Conservation (phyloP, 2,888 invertebrate species). For the Thysanoteuthis rhombus region DNA sequence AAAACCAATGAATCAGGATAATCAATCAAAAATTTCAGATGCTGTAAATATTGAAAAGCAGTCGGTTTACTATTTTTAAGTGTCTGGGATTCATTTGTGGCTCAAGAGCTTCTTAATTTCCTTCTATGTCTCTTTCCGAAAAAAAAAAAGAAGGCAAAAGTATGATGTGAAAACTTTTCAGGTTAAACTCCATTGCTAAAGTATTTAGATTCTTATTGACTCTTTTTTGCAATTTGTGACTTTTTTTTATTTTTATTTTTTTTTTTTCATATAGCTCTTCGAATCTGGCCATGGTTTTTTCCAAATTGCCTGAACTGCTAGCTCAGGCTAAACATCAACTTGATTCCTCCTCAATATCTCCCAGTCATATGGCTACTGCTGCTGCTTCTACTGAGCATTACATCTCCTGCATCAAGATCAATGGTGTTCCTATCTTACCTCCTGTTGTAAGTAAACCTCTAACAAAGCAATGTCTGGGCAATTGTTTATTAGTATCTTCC, state of each 20-base stretch:
- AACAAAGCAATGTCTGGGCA: neutral
- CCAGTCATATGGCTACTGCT: neutral
- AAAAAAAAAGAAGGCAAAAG: too few relatives aligned
- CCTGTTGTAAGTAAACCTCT: conserved; percentile 75
- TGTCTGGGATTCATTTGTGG: too few relatives aligned
- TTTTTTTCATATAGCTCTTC: neutral
- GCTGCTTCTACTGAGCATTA: conserved; percentile 43
- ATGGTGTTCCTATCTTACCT: conserved; percentile 79
- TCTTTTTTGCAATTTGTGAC: neutral
- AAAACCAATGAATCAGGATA: too few relatives aligned
- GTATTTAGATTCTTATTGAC: neutral
- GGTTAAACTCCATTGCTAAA: neutral
- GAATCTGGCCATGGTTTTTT: neutral
- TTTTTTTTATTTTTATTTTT: too few relatives aligned
- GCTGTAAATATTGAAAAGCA: neutral
- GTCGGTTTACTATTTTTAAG: too few relatives aligned
- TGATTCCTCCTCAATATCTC: neutral
- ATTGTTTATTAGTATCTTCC: neutral
- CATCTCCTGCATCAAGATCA: conserved; percentile 79
- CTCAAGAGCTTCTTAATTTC: too few relatives aligned
- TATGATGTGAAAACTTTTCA: too few relatives aligned
- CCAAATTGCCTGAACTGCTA: conserved; percentile 1
- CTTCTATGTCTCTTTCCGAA: neutral
- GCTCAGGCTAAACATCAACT: neutral
- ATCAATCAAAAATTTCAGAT: too few relatives aligned